Evolutionary conservation across 2,797 vertebrate species (phyloP), one percentile per base, ranked within the genome.

Genomic region (Acipenser oxyrinchus): DNA sequence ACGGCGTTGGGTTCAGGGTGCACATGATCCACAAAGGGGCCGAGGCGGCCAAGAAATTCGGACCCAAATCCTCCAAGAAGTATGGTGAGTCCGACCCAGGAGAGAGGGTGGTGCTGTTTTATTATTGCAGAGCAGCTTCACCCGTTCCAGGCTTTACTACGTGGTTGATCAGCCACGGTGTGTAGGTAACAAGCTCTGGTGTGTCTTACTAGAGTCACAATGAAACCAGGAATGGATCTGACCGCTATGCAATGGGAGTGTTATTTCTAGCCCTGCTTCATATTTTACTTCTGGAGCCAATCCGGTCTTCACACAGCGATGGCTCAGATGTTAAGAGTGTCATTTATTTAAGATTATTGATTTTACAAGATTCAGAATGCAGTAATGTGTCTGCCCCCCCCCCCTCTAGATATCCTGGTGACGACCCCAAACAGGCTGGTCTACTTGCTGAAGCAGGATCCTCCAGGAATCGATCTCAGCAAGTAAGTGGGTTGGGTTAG

Each of bases 391-490:
- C 23, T 12, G 0, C 71, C 74, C 72, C 13, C 68, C 71, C 74
- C 72, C 13, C 68, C 7, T 67, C 0, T 48, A 97, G 96, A 99
- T 75, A 89, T 99, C 48, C 84, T 99, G n/a, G 94, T 98, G 74
- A 96, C 92, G 8, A 99, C 96, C 68, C 96, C 96, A 2, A 98
- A 98, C 85, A 91, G 95, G 80, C 84, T 99, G 1, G 86, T 98
- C 78, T 96, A 91, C 79, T 88, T 99, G 65, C 85, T 99, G 73
- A 92, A 95, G 11, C 92, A 94, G 79, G 95, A 98, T 68, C 93
- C 95, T 74, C 94, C 95, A 57, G 93, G 87, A 51, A 80, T 98
- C 61, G 89, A 95, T 76, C 80, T 99, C 73, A 91, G 88, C 88
- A 90, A 91, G 96, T 97, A 88, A 15, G 49, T 37, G 23, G 3